phyloP scores from a whole-genome alignment of 2,113 vertebrate genomes.

The Salvelinus alpinus region DNA sequence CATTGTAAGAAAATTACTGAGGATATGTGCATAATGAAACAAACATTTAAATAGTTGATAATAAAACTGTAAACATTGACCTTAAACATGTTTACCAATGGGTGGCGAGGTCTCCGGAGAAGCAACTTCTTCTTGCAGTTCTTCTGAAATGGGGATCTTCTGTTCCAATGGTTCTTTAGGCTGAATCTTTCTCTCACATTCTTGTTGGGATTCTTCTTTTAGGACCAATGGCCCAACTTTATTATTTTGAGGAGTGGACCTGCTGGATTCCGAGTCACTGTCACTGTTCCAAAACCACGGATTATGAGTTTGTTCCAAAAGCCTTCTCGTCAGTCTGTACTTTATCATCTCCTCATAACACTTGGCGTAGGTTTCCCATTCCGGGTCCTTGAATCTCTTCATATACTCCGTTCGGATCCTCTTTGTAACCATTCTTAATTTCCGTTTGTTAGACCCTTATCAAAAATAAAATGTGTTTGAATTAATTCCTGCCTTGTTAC shows the following conservation, averaged over 20 bases:
- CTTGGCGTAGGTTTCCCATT: conserved; percentile 86
- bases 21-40: no score
- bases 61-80: no score
- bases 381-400: conserved; percentile 89
- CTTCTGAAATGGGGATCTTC: conserved; percentile 30
- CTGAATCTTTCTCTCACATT: conserved; percentile 23
- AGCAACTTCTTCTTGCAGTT: no score
- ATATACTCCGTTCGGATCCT: conserved; percentile 85
- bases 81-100: conserved; percentile 35
- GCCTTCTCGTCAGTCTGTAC: conserved; percentile 85
- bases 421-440: conserved; percentile 69
- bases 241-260: conserved; percentile 48
- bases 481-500: conserved; percentile 73
- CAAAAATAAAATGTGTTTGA: no score
- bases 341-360: conserved; percentile 89
- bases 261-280: conserved; percentile 71
- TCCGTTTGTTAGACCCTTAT: no score
- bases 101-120: conserved; percentile 1
- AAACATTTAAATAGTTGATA: no score
- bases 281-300: conserved; percentile 93
- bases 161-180: conserved; percentile 25
- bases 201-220: conserved; percentile 23
- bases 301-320: conserved; percentile 91
- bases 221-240: conserved; percentile 30
- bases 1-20: no score